These are phyloP conservation scores for Euwallacea fornicatus DNA, from an alignment of 1,140 invertebrate species.

Conservation along the genomic window DNA sequence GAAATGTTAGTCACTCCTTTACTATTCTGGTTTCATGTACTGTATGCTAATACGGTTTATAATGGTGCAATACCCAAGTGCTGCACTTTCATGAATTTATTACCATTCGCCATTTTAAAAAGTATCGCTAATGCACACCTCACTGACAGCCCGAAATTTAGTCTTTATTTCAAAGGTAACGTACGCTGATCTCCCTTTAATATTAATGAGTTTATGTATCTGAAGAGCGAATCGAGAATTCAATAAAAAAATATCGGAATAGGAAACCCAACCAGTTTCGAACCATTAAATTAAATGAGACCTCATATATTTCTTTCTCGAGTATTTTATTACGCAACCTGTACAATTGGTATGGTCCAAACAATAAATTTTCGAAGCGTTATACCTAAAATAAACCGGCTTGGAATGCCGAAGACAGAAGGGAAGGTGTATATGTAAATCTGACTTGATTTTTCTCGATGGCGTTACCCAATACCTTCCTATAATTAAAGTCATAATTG, in stretches of 20 bases:
- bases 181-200: slow-evolving; percentile 13
- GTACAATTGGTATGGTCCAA: slow-evolving; percentile 11
- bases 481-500: slow-evolving; percentile 1
- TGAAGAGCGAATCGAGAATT: slow-evolving; percentile 13
- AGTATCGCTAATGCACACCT: background rate
- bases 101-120: background rate
- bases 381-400: background rate
- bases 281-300: slow-evolving; percentile 25
- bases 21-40: slow-evolving; percentile 7
- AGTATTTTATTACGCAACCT: slow-evolving; percentile 13
- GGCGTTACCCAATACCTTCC: background rate
- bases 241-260: slow-evolving; percentile 14
- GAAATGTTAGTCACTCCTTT: slow-evolving; percentile 15
- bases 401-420: slow-evolving; percentile 15
- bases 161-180: background rate
- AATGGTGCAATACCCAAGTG: background rate
- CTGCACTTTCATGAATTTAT: slow-evolving; percentile 12
- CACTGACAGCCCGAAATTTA: slow-evolving; percentile 8
- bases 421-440: slow-evolving; percentile 6
- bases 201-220: slow-evolving; percentile 13
- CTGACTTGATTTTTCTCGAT: background rate
- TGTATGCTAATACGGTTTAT: slow-evolving; percentile 7
- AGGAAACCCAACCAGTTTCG: slow-evolving; percentile 23
- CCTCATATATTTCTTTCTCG: slow-evolving; percentile 17
- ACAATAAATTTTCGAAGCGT: slow-evolving; percentile 11